phyloP scores from a whole-genome alignment of 2,113 vertebrate genomes.

The Tragelaphus imberbis region DNA sequence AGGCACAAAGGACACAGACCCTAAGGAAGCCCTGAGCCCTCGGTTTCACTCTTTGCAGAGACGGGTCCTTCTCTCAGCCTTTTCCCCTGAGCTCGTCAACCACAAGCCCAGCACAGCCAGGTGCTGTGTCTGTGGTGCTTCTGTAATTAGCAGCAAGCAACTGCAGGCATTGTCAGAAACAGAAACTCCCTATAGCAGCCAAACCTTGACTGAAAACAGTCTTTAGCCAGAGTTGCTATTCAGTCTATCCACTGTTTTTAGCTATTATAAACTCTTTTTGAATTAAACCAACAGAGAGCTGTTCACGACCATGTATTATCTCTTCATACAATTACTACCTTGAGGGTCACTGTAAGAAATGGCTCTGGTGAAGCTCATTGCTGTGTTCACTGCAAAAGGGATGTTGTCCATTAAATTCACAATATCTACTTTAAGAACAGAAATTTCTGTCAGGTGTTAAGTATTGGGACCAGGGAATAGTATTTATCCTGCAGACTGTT shows the following conservation, averaged over 20 bases:
- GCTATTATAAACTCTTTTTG: constrained; percentile 11
- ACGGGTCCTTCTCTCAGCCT: not conserved
- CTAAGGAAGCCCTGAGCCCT: not conserved
- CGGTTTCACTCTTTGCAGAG: not conserved
- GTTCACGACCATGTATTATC: not conserved
- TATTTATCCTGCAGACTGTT: not conserved
- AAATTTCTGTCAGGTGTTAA: constrained; percentile 37
- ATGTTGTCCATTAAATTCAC: constrained; percentile 11
- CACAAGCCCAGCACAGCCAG: not conserved
- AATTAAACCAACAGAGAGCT: constrained; percentile 37
- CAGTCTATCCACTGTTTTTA: constrained; percentile 9
- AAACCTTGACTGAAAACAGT: not conserved
- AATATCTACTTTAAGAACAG: not conserved
- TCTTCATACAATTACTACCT: constrained; percentile 39
- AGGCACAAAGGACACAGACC: not conserved
- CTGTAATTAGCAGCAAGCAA: not conserved
- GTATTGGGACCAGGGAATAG: not conserved
- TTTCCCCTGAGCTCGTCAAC: not conserved
- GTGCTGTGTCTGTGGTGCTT: not conserved
- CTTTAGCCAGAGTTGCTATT: not conserved
- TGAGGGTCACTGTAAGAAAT: constrained; percentile 39
- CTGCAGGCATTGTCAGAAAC: not conserved
- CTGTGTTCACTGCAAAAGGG: not conserved
- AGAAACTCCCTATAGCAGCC: not conserved
- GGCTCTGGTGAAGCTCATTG: not conserved